Conservation (phyloP, 2,113 vertebrate species). For the Eurystomus gularis region DNA sequence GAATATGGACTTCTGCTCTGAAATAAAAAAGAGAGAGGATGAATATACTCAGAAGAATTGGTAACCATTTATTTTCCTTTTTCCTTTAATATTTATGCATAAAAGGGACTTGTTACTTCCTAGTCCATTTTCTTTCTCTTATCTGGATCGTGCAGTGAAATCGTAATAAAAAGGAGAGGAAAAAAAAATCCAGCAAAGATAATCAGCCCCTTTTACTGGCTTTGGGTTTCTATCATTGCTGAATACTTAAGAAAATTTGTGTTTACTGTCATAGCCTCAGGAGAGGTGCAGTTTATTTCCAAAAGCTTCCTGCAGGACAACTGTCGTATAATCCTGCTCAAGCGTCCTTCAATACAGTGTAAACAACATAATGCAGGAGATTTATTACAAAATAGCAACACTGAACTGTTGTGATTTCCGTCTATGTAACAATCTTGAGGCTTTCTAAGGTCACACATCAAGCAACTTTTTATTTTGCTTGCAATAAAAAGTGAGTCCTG, state of each 20-base stretch:
- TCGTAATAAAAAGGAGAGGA: background rate
- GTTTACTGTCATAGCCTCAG: background rate
- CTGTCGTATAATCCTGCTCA: background rate
- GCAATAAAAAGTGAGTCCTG: background rate
- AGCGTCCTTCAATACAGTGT: background rate
- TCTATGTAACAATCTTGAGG: background rate
- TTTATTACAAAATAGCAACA: background rate
- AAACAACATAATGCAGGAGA: background rate
- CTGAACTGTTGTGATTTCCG: background rate
- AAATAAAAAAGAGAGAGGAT: background rate
- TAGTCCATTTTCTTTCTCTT: background rate
- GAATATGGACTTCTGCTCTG: background rate
- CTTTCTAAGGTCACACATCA: background rate
- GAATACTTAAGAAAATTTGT: slow-evolving; percentile 7
- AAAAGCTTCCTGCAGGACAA: background rate
- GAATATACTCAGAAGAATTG: background rate
- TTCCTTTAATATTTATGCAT: background rate
- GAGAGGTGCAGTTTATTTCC: slow-evolving; percentile 16
- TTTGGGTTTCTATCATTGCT: background rate
- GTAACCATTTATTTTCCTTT: background rate
- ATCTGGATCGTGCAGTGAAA: background rate
- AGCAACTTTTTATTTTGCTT: background rate
- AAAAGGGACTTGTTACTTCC: background rate
- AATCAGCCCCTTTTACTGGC: background rate
- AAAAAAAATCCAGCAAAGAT: background rate